Base-by-base conservation (phyloP, 2,888 invertebrate genomes). In the Watsonalla cultraria region DNA sequence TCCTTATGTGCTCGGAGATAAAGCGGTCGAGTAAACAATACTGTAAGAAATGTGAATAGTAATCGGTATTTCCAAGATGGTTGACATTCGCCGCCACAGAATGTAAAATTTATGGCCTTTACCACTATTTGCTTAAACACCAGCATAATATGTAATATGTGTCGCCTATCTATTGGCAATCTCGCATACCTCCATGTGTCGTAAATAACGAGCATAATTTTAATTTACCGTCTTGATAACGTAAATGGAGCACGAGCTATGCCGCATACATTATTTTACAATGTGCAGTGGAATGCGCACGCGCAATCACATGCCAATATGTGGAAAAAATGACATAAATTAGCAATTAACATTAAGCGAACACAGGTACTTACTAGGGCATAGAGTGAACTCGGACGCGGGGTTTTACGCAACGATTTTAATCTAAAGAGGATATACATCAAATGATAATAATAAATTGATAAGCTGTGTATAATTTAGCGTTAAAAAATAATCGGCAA, bases 181-280 rank as follows among this genome's bases (percentile, higher is more conserved):
- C 74, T 71, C 69, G 65, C 62, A 67, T 61, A 74, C 71, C 72
- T 71, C 67, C 62, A 66, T 61, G 73, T 71, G 73, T 71, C 68
- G 70, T 73, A 78, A 79, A 80, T 78, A 78, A 74, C 70, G 60
- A 74, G 64, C 70, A 75, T 78, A 76, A 79, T 74, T 83, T 80
- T 80, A 82, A 81, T 80, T 84, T 78, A 78, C 74, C 75, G 74
- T 72, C 73, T 75, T 82, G 87, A 89, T 88, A 87, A 84, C 78
- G 80, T 82, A 86, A 88, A 86, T 89, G 74, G 88, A 88, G 86
- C 89, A 84, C 80, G 67, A 86, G 84, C 79, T 78, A 80, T 80
- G 81, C 80, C 71, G 80, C 81, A 82, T 82, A 76, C 77, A 82
- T 76, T 76, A 82, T 79, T 24, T 76, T 74, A 78, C 78, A 74